Base-by-base conservation (phyloP, 2,113 vertebrate genomes). In the Stigmatopora argus region DNA sequence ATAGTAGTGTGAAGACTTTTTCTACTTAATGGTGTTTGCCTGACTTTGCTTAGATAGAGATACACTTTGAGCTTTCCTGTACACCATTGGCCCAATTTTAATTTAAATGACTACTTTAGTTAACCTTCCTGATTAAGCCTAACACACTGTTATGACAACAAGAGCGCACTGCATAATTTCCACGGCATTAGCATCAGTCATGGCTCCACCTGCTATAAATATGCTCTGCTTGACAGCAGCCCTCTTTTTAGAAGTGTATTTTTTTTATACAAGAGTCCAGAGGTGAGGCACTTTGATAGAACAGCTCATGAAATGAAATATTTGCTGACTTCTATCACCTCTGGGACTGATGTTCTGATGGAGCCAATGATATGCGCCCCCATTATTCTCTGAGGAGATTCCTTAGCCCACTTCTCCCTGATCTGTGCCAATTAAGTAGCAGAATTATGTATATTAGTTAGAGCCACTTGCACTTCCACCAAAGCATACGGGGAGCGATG, bases 391-490 rank as follows among this genome's bases (percentile, higher is more conserved):
- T 65, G 72, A 92, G 93, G 94, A 92, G 88, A 87, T 91, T 91
- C 85, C 79, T 86, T 90, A 91, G 76, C 87, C 91, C 91, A 92
- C 90, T 92, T 96, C 93, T 89, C 91, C 90, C 90, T 78, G 90
- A 89, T 91, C 89, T 89, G 91, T 93, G 90, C 93, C 93, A 94
- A 94, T 96, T 95, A 96, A 94, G 92, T 91, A 90, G 93, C 92
- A 90, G 94, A 93, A 98, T 97, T 95, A 97, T 93, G 92, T 94
- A 94, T 94, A 94, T 94, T 93, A 92, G 92, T 74, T 85, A 89
- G 88, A 92, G 90, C 92, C 92, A 96, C 91, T 92, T 92, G 89
- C 86, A 88, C 92, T 93, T 92, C 86, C 85, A 77, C 85, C 86
- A 88, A 88, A 86, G 90, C 83, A 88, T 88, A 87, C 84, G 87